Evolutionary conservation across 2,888 invertebrate genomes (phyloP).

Genomic region (Smittia aterrima): DNA sequence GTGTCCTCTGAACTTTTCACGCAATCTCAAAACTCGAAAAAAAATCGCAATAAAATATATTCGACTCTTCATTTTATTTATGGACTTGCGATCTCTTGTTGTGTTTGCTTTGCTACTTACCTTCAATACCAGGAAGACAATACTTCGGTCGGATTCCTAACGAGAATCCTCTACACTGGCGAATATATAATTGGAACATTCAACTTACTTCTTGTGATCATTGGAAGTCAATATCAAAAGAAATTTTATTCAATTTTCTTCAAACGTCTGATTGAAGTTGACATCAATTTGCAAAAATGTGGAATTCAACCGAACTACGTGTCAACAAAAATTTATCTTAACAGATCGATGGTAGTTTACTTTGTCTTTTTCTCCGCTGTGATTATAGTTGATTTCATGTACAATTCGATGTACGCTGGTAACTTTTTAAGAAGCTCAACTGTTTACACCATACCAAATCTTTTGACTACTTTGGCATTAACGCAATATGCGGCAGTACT

Average conservation of each 20-base stretch:
- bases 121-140: constrained; percentile 31
- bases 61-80: neutral
- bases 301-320: neutral
- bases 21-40: neutral
- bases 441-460: constrained; percentile 39
- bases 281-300: constrained; percentile 19
- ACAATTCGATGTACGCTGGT: neutral
- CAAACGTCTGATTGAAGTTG: constrained; percentile 14
- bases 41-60: neutral
- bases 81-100: neutral
- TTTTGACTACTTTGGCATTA: constrained; percentile 28
- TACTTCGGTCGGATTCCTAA: constrained; percentile 34
- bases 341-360: constrained; percentile 8
- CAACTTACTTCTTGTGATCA: constrained; percentile 32
- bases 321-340: constrained; percentile 10
- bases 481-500: constrained; percentile 25
- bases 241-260: neutral
- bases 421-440: constrained; percentile 39
- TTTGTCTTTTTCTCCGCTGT: constrained; percentile 28
- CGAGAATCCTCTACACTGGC: constrained; percentile 27
- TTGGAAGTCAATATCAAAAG: constrained; percentile 32
- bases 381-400: constrained; percentile 24
- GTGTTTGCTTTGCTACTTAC: constrained; percentile 23
- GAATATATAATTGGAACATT: constrained; percentile 35
- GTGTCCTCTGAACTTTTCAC: neutral